These are phyloP conservation scores for Caranx ignobilis DNA, from an alignment of 2,113 vertebrate genomes.

Conservation along the genomic window DNA sequence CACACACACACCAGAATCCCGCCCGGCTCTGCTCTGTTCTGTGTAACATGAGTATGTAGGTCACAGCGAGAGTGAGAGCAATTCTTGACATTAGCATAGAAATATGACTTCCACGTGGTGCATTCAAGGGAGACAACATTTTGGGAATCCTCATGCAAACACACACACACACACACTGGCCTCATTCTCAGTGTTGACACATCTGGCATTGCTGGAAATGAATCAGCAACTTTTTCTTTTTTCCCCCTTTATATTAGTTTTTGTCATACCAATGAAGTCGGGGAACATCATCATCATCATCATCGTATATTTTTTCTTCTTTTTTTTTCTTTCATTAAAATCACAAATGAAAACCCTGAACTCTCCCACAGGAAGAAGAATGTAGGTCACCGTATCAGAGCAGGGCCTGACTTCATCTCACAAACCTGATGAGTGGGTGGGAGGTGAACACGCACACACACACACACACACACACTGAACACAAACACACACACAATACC, in stretches of 20 bases:
- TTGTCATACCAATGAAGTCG: neutral
- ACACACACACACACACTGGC: neutral
- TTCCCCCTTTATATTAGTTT: neutral
- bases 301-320: neutral
- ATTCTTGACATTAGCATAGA: constrained; percentile 7
- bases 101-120: constrained; percentile 23
- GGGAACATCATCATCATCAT: neutral
- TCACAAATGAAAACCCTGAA: constrained; percentile 1
- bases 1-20: constrained; percentile 21
- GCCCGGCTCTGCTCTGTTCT: neutral
- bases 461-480: neutral
- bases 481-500: neutral
- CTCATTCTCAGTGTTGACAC: neutral
- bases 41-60: constrained; percentile 25
- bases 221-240: neutral
- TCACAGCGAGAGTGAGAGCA: constrained; percentile 22
- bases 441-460: neutral
- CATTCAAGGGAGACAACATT: neutral
- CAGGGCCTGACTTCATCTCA: constrained; percentile 3
- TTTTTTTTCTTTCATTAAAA: neutral
- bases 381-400: constrained; percentile 24
- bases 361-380: constrained; percentile 2
- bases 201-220: neutral
- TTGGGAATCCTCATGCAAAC: neutral
- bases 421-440: constrained; percentile 28